Evolutionary conservation across 2,888 invertebrate genomes (phyloP), one percentile per base, ranked within the genome.

Genomic region (Toxonevra muliebris): DNA sequence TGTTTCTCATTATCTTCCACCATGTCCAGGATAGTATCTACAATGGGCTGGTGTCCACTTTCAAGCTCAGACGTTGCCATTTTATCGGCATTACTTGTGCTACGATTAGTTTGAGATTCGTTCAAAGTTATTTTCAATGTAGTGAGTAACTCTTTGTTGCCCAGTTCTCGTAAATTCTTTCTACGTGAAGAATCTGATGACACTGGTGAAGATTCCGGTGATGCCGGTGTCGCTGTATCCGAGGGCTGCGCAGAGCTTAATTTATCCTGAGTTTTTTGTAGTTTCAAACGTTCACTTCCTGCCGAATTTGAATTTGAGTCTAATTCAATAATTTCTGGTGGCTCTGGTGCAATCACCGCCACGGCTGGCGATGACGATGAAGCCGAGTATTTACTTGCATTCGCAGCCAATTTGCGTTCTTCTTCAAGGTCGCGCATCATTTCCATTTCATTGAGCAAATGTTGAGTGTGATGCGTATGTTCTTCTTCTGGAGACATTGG

Each of bases 291-390:
- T 17, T 69, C 67, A 61, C 67, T 71, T 30, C 73, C 75, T 1
- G 68, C 75, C 0, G 82, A 80, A 69, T 80, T 81, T 8, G 84
- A 84, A 53, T 82, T 84, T 0, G 83, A 83, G 72, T 83, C 83
- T 59, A 83, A 73, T 71, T 83, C 83, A 45, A 83, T 83, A 10
- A 83, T 83, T 72, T 83, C 83, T 15, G 83, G 81, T 19, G 81
- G 81, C 50, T 82, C 82, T 5, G 82, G 76, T 0, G 79, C 75
- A 64, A 82, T 78, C 2, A 82, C 73, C 4, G 77, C 76, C 0
- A 82, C 82, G 0, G 80, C 76, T 40, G 82, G 80, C 59, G 82
- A 81, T 11, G 82, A 81, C 7, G 80, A 80, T 1, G 80, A 79
- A 0, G 79, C 79, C 0, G 77, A 76, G 19, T 79, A 80, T 63